Conservation (phyloP, 1,140 invertebrate species). For the Zaprionus ornatus region DNA sequence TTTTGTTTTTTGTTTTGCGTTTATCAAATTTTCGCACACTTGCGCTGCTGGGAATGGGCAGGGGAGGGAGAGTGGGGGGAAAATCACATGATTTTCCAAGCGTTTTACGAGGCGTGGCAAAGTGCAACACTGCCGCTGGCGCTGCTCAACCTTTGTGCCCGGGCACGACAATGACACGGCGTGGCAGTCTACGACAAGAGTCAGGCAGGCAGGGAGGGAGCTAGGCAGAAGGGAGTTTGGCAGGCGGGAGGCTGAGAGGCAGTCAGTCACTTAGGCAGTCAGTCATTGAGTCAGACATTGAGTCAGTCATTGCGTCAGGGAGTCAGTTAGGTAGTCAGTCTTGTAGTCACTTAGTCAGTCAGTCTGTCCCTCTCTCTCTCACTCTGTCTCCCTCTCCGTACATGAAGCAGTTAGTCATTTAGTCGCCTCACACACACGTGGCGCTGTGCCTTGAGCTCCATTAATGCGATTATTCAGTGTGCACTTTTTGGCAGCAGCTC, state of each 20-base stretch:
- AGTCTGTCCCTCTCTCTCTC: conserved; percentile 26
- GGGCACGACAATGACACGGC: conserved; percentile 73
- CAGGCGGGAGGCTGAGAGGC: too few species aligned
- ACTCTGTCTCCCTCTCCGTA: not conserved
- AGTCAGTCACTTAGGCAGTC: too few species aligned
- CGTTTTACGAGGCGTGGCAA: conserved; percentile 66
- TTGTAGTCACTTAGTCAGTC: conserved; percentile 39
- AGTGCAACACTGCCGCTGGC: conserved; percentile 64
- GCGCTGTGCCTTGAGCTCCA: conserved; percentile 38
- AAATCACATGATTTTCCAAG: conserved; percentile 72
- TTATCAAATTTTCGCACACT: conserved; percentile 83
- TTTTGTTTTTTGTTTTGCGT: conserved; percentile 48
- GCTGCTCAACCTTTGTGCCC: conserved; percentile 64
- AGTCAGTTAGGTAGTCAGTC: conserved; percentile 36
- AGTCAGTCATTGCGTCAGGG: not conserved
- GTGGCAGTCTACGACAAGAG: not conserved
- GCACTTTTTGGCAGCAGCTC: conserved; percentile 73
- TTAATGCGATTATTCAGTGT: conserved; percentile 83
- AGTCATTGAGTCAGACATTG: not conserved
- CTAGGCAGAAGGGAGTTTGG: too few species aligned
- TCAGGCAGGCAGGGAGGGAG: conserved; percentile 21
- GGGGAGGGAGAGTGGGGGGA: conserved; percentile 5
- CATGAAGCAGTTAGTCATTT: conserved; percentile 49
- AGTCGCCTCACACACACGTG: conserved; percentile 66
- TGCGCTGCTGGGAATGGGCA: conserved; percentile 51